These are phyloP conservation scores for Poeciliopsis prolifica DNA, from an alignment of 2,113 vertebrate genomes.

Conservation along the genomic window DNA sequence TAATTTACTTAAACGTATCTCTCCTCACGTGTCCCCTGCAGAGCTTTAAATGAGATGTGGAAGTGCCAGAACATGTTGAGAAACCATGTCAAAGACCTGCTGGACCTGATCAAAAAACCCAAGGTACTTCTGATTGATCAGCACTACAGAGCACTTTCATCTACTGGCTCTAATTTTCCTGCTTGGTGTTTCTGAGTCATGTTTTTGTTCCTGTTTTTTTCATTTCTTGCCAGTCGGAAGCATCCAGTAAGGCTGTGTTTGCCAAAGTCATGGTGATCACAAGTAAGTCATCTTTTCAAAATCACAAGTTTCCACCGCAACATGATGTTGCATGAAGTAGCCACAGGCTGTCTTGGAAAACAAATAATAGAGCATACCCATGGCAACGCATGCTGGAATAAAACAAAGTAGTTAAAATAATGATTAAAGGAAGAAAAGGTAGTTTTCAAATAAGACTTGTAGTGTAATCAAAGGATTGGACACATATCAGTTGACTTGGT, in stretches of 20 bases:
- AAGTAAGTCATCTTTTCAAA: conserved; percentile 78
- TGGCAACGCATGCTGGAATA: neutral
- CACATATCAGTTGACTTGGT: too few species aligned
- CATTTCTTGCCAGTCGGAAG: conserved; percentile 87
- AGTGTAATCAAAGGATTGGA: neutral
- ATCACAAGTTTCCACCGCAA: neutral
- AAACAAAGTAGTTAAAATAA: neutral
- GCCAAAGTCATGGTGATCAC: conserved; percentile 99
- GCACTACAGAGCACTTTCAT: neutral
- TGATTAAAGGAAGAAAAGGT: neutral
- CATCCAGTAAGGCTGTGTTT: conserved; percentile 95
- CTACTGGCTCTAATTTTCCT: accelerated
- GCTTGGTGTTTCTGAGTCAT: neutral
- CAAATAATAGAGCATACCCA: neutral
- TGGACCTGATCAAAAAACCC: conserved; percentile 95
- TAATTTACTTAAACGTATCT: neutral
- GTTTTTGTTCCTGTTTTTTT: neutral
- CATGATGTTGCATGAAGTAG: neutral
- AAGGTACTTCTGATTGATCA: conserved; percentile 81
- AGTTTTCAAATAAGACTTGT: neutral
- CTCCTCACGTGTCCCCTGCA: conserved; percentile 53
- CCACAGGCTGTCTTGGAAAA: neutral
- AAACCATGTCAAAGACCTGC: conserved; percentile 94
- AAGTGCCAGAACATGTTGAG: conserved; percentile 97
- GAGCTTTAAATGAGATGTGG: conserved; percentile 99